Conservation (phyloP, 2,113 vertebrate genomes). For the Salvelinus fontinalis region DNA sequence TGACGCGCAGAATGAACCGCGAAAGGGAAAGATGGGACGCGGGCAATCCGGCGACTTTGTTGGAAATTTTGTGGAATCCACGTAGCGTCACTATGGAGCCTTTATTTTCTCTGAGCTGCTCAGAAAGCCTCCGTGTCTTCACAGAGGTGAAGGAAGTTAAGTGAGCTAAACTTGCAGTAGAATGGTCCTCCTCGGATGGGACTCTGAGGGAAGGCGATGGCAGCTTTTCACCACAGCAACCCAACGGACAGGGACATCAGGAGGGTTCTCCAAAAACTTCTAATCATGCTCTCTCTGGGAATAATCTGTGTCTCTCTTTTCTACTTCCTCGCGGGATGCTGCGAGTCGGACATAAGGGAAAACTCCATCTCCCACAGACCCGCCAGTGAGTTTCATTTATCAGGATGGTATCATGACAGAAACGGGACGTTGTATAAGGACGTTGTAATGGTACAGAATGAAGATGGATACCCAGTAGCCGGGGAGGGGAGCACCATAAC, state of each 20-base stretch:
- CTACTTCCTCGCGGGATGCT: slow-evolving; percentile 70
- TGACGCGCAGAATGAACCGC: slow-evolving; percentile 30
- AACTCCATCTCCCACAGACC: slow-evolving; percentile 38
- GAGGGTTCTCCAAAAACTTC: slow-evolving; percentile 70
- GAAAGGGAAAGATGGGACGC: slow-evolving; percentile 24
- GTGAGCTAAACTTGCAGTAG: slow-evolving; percentile 51
- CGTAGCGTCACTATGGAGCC: background rate
- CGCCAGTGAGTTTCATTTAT: slow-evolving; percentile 28
- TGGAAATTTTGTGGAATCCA: slow-evolving; percentile 19
- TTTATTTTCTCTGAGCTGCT: background rate
- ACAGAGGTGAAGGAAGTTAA: slow-evolving; percentile 26
- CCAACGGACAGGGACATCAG: slow-evolving; percentile 58
- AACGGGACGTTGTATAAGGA: slow-evolving; percentile 48
- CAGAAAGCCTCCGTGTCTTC: slow-evolving; percentile 6
- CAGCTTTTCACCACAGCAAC: slow-evolving; percentile 53
- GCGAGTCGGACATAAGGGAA: slow-evolving; percentile 61
- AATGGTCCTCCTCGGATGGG: slow-evolving; percentile 63
- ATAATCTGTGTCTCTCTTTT: slow-evolving; percentile 70
- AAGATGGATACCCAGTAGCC: slow-evolving; percentile 11
- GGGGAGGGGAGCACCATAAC: background rate
- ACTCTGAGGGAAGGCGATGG: slow-evolving; percentile 71
- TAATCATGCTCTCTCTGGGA: slow-evolving; percentile 70
- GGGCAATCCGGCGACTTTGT: slow-evolving; percentile 21
- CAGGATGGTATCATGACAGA: slow-evolving; percentile 49
- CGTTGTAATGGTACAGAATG: background rate